phyloP scores from a whole-genome alignment of 2,113 vertebrate genomes.

The Saguinus midas region DNA sequence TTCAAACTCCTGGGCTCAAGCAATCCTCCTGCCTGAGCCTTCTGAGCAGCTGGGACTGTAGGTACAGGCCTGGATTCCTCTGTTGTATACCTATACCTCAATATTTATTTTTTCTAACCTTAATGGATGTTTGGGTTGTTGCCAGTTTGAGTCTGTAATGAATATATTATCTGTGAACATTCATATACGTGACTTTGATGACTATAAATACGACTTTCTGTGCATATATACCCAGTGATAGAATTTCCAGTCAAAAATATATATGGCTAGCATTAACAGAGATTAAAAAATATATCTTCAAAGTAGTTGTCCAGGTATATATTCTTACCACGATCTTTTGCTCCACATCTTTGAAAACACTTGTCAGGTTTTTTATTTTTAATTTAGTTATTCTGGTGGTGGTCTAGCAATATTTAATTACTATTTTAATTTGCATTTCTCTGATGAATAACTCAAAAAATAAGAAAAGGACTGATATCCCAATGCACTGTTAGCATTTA shows the following conservation, averaged over 20 bases:
- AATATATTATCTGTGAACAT: background rate
- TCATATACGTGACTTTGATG: background rate
- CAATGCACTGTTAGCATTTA: background rate
- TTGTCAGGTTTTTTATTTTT: background rate
- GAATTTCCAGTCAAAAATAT: background rate
- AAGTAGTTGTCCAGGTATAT: background rate
- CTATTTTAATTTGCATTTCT: background rate
- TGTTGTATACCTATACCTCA: background rate
- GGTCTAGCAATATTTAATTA: background rate
- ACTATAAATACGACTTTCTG: background rate
- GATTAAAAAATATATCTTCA: background rate
- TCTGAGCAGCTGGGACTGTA: no score
- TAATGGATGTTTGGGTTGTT: background rate
- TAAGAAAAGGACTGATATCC: background rate
- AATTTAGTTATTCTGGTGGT: background rate
- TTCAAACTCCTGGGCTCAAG: no score
- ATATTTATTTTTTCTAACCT: background rate
- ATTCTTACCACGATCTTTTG: background rate
- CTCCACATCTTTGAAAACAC: background rate
- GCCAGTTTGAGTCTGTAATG: background rate
- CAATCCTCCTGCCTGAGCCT: no score
- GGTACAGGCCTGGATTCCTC: no score
- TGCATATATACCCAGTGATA: background rate
- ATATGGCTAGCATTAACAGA: background rate
- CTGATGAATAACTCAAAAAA: background rate